A percentile compares a stretch with the other conserved stretches of the same genome.
These are phyloP conservation scores for Dicerorhinus sumatrensis DNA, from an alignment of 2,113 vertebrate species.

Conservation along the genomic window DNA sequence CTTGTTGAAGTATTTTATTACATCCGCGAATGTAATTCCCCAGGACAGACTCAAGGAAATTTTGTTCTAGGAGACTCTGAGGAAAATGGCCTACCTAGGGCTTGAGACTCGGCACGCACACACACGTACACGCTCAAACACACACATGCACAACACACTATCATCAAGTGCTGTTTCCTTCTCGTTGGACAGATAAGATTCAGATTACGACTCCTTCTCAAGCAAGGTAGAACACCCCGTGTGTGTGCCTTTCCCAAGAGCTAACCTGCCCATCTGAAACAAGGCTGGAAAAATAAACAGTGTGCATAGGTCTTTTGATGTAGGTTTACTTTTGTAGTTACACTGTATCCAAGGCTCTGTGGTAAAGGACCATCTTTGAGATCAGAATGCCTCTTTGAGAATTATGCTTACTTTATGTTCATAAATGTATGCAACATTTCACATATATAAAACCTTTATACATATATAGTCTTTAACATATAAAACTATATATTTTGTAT, in stretches of 20 bases:
- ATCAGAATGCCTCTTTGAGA: background rate
- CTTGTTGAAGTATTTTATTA: background rate
- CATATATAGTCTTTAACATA: background rate
- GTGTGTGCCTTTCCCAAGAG: background rate
- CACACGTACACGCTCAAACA: background rate
- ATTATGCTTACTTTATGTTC: background rate
- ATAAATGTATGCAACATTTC: background rate
- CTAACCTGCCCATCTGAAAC: background rate
- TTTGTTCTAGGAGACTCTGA: background rate
- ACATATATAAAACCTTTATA: background rate
- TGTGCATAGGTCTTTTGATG: background rate
- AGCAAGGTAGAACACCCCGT: background rate
- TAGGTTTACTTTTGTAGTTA: background rate
- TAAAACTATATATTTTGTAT: background rate
- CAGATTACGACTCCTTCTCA: background rate
- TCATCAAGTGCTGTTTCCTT: background rate
- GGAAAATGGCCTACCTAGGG: background rate
- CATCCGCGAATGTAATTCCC: background rate
- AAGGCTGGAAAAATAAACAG: background rate
- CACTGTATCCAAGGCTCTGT: background rate
- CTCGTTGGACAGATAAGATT: background rate
- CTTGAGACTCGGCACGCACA: background rate
- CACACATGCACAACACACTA: background rate
- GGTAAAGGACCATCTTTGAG: background rate
- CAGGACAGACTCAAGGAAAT: background rate